Conservation (phyloP, 2,888 invertebrate genomes). For the Tetragonula carbonaria region DNA sequence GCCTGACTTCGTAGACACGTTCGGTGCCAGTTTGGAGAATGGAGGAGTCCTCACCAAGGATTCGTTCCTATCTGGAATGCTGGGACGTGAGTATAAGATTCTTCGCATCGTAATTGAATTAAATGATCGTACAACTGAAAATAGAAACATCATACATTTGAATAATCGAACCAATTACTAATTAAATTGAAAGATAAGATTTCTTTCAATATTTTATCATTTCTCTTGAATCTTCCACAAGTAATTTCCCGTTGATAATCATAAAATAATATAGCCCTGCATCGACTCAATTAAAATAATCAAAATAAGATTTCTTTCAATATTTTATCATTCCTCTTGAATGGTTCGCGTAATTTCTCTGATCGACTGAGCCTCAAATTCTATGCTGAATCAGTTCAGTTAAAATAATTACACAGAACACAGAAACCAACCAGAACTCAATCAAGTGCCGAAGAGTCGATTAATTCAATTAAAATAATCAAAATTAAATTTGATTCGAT, state of each 20-base stretch:
- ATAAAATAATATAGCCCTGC: too few relatives aligned
- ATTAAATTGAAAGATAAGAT: too few relatives aligned
- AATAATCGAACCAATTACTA: too few relatives aligned
- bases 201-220: too few relatives aligned
- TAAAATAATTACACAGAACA: not conserved
- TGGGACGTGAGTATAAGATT: constrained; percentile 80
- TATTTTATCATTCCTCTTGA: not conserved
- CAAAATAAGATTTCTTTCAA: not conserved
- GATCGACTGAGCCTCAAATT: too few relatives aligned
- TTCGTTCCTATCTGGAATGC: constrained; percentile 81
- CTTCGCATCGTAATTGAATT: too few relatives aligned
- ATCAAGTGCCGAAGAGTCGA: not conserved
- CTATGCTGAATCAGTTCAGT: too few relatives aligned
- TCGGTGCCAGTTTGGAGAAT: constrained; percentile 68
- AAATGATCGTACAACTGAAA: too few relatives aligned
- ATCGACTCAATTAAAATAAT: not conserved
- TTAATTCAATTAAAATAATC: not conserved
- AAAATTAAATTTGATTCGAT: not conserved
- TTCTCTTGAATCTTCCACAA: too few relatives aligned
- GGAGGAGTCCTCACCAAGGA: constrained; percentile 81
- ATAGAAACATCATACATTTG: too few relatives aligned
- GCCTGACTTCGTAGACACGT: constrained; percentile 59
- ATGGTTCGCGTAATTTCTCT: not conserved
- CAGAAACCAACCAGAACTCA: not conserved
- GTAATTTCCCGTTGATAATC: too few relatives aligned